Evolutionary conservation across 2,797 vertebrate genomes (phyloP).

Genomic region (Champsocephalus esox): DNA sequence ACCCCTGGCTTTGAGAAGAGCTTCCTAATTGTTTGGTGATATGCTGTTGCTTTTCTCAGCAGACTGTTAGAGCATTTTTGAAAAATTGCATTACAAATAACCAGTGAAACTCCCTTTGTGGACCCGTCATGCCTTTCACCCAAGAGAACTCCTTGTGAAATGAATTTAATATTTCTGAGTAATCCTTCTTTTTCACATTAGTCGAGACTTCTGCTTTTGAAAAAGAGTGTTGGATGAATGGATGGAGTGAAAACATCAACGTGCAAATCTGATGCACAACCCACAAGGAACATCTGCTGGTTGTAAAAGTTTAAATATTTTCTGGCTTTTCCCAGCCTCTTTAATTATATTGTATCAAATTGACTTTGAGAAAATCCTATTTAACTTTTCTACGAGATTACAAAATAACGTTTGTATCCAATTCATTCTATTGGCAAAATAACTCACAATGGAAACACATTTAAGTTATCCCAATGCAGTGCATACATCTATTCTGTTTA

Average conservation of each 20-base stretch:
- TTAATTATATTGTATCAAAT: conserved; percentile 21
- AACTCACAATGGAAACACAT: conserved; percentile 53
- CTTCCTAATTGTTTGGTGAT: conserved; percentile 44
- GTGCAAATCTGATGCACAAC: conserved; percentile 20
- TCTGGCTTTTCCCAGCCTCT: conserved; percentile 34
- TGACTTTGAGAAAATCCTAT: conserved; percentile 26
- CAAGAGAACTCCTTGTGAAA: conserved; percentile 7
- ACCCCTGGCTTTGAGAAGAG: conserved; percentile 28
- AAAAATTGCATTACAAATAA: conserved; percentile 21
- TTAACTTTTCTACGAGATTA: conserved; percentile 34
- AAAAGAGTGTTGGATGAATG: not conserved
- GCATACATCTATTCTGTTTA: conserved; percentile 48
- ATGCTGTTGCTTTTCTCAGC: conserved; percentile 37
- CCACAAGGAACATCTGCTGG: conserved; percentile 48
- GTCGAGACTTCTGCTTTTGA: not conserved
- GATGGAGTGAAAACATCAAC: conserved; percentile 20
- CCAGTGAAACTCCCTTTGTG: conserved; percentile 1
- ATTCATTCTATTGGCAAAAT: conserved; percentile 43
- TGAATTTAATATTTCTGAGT: conserved; percentile 2
- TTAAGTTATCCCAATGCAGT: conserved; percentile 37
- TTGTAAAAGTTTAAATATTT: conserved; percentile 46
- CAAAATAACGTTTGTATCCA: conserved; percentile 44
- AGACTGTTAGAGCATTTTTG: conserved; percentile 14
- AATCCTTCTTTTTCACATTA: not conserved
- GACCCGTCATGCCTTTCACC: conserved; percentile 9